phyloP scores from a whole-genome alignment of 2,797 vertebrate species.

The Pantherophis vulpinus region DNA sequence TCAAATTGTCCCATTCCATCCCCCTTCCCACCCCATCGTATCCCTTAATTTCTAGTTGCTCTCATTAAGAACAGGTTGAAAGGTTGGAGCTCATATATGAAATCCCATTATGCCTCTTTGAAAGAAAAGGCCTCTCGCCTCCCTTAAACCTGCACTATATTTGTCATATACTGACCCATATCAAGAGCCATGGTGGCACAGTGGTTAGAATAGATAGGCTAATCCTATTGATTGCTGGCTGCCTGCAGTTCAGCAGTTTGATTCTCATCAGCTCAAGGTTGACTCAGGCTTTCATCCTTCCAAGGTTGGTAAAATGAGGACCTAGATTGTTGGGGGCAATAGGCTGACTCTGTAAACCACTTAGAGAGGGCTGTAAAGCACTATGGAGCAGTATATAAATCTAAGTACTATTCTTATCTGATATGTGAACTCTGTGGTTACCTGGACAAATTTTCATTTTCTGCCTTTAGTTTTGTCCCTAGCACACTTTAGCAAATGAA shows the following conservation, averaged over 20 bases:
- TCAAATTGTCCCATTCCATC: neutral
- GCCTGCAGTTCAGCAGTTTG: too few species aligned
- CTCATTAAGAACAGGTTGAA: neutral
- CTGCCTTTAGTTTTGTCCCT: constrained; percentile 62
- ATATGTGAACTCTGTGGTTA: constrained; percentile 44
- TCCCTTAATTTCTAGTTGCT: neutral
- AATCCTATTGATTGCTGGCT: too few species aligned
- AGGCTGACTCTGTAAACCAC: too few species aligned
- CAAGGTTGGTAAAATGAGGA: too few species aligned
- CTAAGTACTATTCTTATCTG: constrained; percentile 1
- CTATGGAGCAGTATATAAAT: too few species aligned
- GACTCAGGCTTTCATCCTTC: too few species aligned
- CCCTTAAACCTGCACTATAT: constrained; percentile 77
- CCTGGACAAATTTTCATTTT: constrained; percentile 55
- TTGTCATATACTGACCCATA: constrained; percentile 50
- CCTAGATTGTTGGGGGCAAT: too few species aligned
- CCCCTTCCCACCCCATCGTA: neutral
- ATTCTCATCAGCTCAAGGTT: too few species aligned
- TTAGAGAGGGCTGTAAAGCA: too few species aligned
- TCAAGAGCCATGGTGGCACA: too few species aligned
- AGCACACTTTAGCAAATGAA: constrained; percentile 49
- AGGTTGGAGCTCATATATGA: constrained; percentile 17
- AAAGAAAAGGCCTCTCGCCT: constrained; percentile 73
- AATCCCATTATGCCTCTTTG: constrained; percentile 52
- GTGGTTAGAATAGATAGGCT: too few species aligned